These are phyloP conservation scores for Colletes gigas DNA, from an alignment of 1,140 invertebrate species.

Conservation along the genomic window DNA sequence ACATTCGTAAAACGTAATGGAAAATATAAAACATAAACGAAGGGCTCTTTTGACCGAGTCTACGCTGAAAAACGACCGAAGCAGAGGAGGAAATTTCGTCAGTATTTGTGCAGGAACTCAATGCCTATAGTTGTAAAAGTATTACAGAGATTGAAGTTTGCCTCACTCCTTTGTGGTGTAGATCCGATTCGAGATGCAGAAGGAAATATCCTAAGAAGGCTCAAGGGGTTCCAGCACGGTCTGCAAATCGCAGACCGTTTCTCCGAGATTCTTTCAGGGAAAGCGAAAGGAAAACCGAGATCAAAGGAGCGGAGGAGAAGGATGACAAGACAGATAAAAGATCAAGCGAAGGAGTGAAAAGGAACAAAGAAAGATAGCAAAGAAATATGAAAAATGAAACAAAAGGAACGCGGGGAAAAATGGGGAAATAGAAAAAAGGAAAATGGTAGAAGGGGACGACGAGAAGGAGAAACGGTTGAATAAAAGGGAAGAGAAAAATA, in stretches of 20 bases:
- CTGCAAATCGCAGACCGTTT: conserved; percentile 25
- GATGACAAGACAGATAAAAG: conserved; percentile 16
- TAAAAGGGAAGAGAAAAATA: conserved; percentile 26
- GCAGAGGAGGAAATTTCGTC: neutral
- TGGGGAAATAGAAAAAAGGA: neutral
- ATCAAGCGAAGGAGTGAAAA: neutral
- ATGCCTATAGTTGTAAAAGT: neutral
- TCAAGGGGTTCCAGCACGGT: conserved; percentile 10
- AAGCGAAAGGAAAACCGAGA: neutral
- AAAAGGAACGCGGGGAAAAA: neutral
- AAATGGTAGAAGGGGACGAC: neutral
- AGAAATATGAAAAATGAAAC: neutral
- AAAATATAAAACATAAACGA: too few relatives aligned
- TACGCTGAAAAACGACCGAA: neutral
- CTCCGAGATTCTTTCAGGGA: conserved; percentile 12
- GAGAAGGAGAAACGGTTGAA: neutral
- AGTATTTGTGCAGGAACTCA: neutral
- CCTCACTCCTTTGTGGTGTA: conserved; percentile 15
- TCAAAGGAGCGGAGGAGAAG: neutral
- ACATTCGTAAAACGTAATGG: too few relatives aligned
- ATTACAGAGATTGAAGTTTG: conserved; percentile 40
- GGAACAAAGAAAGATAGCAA: neutral
- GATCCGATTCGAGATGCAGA: conserved; percentile 42
- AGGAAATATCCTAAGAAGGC: conserved; percentile 38
- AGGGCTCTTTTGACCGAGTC: too few relatives aligned